A percentile compares a stretch with the other conserved stretches of the same genome.
These are phyloP conservation scores for Gulo gulo DNA, from an alignment of 2,113 vertebrate genomes.

Conservation along the genomic window DNA sequence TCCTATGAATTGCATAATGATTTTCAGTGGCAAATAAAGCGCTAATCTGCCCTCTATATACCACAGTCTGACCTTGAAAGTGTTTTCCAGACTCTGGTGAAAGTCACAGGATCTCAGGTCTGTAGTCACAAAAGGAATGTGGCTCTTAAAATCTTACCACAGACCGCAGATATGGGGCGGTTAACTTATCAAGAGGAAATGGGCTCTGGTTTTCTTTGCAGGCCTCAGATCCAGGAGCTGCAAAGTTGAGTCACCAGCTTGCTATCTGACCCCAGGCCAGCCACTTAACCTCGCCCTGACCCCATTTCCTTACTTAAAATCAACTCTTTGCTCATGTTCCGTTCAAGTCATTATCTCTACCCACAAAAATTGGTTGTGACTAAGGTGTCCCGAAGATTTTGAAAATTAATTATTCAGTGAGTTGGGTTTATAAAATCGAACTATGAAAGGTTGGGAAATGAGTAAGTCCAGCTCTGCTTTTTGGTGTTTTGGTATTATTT, in stretches of 20 bases:
- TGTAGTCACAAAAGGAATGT: slow-evolving; percentile 64
- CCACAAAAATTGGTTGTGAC: slow-evolving; percentile 22
- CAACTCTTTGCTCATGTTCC: slow-evolving; percentile 51
- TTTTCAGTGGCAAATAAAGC: background rate
- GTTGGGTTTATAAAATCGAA: background rate
- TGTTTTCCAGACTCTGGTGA: slow-evolving; percentile 52
- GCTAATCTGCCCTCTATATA: background rate
- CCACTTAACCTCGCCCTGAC: slow-evolving; percentile 76
- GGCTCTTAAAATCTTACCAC: slow-evolving; percentile 58
- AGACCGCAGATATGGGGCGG: slow-evolving; percentile 55
- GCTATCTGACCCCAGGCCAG: slow-evolving; percentile 74
- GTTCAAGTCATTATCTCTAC: slow-evolving; percentile 56
- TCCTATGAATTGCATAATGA: background rate
- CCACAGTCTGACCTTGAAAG: slow-evolving; percentile 49
- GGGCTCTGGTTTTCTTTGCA: slow-evolving; percentile 68
- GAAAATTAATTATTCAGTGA: slow-evolving; percentile 47
- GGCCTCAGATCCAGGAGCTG: slow-evolving; percentile 62
- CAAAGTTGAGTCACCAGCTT: slow-evolving; percentile 70
- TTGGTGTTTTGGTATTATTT: slow-evolving; percentile 39
- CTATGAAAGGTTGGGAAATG: background rate
- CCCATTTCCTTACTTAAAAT: slow-evolving; percentile 76
- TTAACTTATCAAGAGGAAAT: slow-evolving; percentile 75
- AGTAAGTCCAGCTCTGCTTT: background rate
- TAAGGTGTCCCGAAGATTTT: slow-evolving; percentile 5
- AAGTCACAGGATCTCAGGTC: slow-evolving; percentile 44